Conservation (phyloP, 2,797 vertebrate genomes). For the Amphiprion clarkii region DNA sequence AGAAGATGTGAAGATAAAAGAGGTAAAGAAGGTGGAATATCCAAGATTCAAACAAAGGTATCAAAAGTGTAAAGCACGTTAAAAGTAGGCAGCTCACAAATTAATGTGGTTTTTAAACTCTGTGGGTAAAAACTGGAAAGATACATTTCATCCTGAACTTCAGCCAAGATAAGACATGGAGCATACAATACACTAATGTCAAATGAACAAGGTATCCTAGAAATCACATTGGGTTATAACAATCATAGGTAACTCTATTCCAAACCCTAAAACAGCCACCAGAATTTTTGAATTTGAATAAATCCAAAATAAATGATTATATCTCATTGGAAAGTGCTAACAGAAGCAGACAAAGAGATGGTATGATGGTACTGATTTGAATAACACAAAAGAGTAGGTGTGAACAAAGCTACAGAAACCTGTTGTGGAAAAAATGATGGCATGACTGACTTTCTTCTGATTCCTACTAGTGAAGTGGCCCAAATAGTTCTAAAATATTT, state of each 20-base stretch:
- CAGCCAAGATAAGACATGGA: not conserved
- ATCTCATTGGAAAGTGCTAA: not conserved
- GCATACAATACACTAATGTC: not conserved
- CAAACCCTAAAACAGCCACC: not conserved
- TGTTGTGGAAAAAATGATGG: not conserved
- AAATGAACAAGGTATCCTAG: not conserved
- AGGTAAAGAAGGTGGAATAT: constrained; percentile 35
- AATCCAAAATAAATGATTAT: not conserved
- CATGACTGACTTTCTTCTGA: not conserved
- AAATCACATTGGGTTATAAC: not conserved
- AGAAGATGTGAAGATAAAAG: constrained; percentile 65
- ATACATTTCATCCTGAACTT: not conserved
- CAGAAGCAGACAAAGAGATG: not conserved
- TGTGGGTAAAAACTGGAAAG: not conserved
- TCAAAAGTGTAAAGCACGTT: constrained; percentile 14
- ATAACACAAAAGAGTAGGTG: no score
- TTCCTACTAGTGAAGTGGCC: not conserved
- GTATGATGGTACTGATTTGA: not conserved
- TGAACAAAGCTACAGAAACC: not conserved
- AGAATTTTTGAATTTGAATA: not conserved
- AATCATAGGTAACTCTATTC: not conserved
- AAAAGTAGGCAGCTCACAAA: not conserved
- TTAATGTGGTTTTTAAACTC: not conserved
- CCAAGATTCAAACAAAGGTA: constrained; percentile 32
- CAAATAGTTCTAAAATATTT: not conserved